Conservation (phyloP, 2,888 invertebrate genomes). For the Charanyca ferruginea region DNA sequence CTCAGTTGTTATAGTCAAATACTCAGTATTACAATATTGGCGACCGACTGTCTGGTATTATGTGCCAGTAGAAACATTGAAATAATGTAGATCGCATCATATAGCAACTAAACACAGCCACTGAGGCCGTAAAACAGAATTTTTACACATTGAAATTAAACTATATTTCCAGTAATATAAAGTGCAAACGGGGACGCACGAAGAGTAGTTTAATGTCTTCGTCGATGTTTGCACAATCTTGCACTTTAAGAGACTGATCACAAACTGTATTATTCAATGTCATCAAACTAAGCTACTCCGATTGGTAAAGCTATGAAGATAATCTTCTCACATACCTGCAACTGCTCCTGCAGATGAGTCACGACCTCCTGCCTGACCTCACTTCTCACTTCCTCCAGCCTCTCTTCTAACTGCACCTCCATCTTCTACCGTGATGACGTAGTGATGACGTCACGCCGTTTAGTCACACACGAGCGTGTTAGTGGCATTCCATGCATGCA, state of each 20-base stretch:
- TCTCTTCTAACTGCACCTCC: conserved; percentile 72
- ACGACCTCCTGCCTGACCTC: conserved; percentile 93
- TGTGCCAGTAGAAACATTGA: conserved; percentile 24
- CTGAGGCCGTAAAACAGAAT: background rate
- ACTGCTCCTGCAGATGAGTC: conserved; percentile 93
- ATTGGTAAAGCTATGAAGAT: background rate
- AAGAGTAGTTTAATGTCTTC: background rate
- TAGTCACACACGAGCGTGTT: conserved; percentile 85
- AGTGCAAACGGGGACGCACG: background rate
- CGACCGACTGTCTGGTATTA: conserved; percentile 33
- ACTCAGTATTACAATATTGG: conserved; percentile 18
- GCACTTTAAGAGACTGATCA: background rate
- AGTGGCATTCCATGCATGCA: conserved; percentile 88
- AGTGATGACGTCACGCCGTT: conserved; percentile 66
- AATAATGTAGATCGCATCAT: conserved; percentile 1
- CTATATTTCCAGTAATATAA: background rate
- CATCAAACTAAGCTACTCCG: background rate
- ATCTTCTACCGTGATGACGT: conserved; percentile 67
- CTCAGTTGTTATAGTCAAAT: background rate
- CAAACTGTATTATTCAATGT: background rate
- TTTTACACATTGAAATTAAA: background rate
- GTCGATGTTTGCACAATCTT: background rate
- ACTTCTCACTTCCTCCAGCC: conserved; percentile 76
- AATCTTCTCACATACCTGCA: conserved; percentile 92
- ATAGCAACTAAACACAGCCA: too few relatives aligned